Conservation (phyloP, 2,888 invertebrate genomes). For the Dione juno region DNA sequence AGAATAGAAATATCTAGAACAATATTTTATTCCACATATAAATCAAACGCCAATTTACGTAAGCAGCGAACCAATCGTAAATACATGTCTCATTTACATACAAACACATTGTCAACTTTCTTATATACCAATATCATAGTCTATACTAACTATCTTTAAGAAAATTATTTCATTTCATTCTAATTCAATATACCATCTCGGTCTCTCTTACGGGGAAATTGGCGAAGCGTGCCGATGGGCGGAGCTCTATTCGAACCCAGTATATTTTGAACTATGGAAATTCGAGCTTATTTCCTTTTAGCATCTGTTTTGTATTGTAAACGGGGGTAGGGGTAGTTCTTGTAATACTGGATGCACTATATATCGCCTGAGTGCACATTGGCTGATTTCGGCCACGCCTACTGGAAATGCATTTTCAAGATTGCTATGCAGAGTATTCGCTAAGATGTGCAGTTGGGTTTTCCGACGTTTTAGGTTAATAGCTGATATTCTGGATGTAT, state of each 20-base stretch:
- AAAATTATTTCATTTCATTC: slow-evolving; percentile 68
- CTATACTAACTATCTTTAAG: slow-evolving; percentile 80
- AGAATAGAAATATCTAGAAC: neutral
- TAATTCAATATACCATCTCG: slow-evolving; percentile 66
- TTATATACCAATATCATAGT: slow-evolving; percentile 75
- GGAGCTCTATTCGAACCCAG: slow-evolving; percentile 64
- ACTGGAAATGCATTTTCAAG: slow-evolving; percentile 81
- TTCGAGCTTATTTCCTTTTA: slow-evolving; percentile 56
- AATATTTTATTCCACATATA: slow-evolving; percentile 8
- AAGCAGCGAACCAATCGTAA: slow-evolving; percentile 62
- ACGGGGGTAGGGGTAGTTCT: slow-evolving; percentile 57
- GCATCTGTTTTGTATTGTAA: slow-evolving; percentile 52
- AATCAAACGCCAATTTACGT: slow-evolving; percentile 65
- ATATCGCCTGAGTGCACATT: slow-evolving; percentile 83
- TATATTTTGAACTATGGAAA: slow-evolving; percentile 62
- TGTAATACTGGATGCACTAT: slow-evolving; percentile 65
- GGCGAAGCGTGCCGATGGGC: slow-evolving; percentile 77
- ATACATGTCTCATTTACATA: slow-evolving; percentile 79
- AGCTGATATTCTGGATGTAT: slow-evolving; percentile 47
- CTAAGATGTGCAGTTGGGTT: slow-evolving; percentile 64
- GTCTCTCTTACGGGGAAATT: slow-evolving; percentile 64
- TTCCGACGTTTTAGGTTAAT: slow-evolving; percentile 66
- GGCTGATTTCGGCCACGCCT: slow-evolving; percentile 80
- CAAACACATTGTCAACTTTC: slow-evolving; percentile 68
- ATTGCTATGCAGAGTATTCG: slow-evolving; percentile 78